Conservation (phyloP, 2,888 invertebrate genomes). For the Panopea generosa region DNA sequence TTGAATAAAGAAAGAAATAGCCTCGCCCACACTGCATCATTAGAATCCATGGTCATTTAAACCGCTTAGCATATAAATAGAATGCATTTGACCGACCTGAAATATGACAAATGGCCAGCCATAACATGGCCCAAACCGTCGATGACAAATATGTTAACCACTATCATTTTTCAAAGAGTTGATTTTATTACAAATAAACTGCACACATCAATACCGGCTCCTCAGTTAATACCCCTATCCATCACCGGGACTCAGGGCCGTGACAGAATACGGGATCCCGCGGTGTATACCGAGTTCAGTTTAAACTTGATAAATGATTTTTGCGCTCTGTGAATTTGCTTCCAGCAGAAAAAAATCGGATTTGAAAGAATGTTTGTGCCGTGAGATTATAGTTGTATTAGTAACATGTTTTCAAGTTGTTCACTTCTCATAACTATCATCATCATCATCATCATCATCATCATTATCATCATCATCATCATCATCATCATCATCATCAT, state of each 20-base stretch:
- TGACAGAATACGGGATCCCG: slow-evolving; percentile 17
- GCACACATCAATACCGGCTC: slow-evolving; percentile 11
- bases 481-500: slow-evolving; percentile 6
- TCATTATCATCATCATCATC: slow-evolving; percentile 15
- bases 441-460: slow-evolving; percentile 17
- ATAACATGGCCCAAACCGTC: too few relatives aligned
- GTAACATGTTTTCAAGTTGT: too few relatives aligned
- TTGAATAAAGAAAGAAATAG: too few relatives aligned
- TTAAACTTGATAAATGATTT: slow-evolving; percentile 38
- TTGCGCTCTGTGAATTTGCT: slow-evolving; percentile 7
- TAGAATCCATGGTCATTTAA: too few relatives aligned
- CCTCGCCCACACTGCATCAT: too few relatives aligned
- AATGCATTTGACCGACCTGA: too few relatives aligned
- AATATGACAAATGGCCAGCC: too few relatives aligned
- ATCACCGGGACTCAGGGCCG: slow-evolving; percentile 19
- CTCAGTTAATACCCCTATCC: slow-evolving; percentile 19
- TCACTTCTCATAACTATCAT: slow-evolving; percentile 11
- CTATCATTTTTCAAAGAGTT: slow-evolving; percentile 50
- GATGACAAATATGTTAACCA: slow-evolving; percentile 14
- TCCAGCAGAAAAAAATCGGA: background rate
- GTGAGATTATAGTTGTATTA: background rate
- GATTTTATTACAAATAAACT: slow-evolving; percentile 36
- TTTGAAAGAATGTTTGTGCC: background rate
- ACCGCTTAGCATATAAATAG: too few relatives aligned
- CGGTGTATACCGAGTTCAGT: slow-evolving; percentile 11